Conservation (phyloP, 2,113 vertebrate genomes). For the Gyps fulvus region DNA sequence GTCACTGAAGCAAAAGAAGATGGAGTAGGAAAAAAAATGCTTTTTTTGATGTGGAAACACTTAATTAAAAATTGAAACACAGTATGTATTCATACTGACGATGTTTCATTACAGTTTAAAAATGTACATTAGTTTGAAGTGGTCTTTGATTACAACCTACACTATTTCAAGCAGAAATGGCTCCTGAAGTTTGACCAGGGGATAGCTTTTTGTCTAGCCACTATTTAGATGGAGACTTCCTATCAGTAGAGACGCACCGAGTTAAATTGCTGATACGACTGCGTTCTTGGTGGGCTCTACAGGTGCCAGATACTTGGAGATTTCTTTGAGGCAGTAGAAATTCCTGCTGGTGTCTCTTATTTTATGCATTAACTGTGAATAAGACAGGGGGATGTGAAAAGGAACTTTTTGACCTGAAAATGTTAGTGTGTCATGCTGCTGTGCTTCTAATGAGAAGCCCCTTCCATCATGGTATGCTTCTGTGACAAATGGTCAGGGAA, state of each 20-base stretch:
- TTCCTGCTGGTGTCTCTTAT: background rate
- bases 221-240: background rate
- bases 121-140: background rate
- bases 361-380: background rate
- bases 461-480: background rate
- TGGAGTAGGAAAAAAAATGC: background rate
- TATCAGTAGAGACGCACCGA: background rate
- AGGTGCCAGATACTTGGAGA: background rate
- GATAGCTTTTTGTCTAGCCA: background rate
- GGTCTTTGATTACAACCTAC: background rate
- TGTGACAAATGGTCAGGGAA: background rate
- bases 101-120: background rate
- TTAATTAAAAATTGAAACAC: background rate
- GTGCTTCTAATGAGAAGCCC: background rate
- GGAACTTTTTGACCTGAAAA: background rate
- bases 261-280: accelerated
- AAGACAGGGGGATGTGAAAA: background rate
- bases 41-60: background rate
- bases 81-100: background rate
- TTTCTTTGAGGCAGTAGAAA: background rate
- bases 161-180: background rate
- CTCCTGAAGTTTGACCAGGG: background rate
- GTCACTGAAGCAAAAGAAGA: background rate
- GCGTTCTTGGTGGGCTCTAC: accelerated
- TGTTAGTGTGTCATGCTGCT: accelerated